Evolutionary conservation across 2,888 invertebrate species (phyloP).

Genomic region (Lycocerus yunnanus): DNA sequence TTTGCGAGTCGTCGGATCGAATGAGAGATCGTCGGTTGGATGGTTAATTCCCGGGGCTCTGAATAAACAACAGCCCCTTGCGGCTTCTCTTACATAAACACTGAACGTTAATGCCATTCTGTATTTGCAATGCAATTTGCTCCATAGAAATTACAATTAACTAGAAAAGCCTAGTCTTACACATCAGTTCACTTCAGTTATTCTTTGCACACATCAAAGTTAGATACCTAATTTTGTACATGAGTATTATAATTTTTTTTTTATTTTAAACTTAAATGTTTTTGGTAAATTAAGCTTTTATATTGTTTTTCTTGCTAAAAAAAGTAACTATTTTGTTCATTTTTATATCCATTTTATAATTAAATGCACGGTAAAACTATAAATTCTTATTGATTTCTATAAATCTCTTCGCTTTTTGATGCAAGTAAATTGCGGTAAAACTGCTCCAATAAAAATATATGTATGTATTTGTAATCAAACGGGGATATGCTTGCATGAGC

Average conservation of each 20-base stretch:
- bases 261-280: neutral
- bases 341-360: neutral
- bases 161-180: slow-evolving; percentile 48
- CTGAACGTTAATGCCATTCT: slow-evolving; percentile 49
- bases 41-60: slow-evolving; percentile 54
- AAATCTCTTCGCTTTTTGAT: neutral
- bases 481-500: neutral
- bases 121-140: slow-evolving; percentile 49
- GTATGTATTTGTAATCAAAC: neutral
- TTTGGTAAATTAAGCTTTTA: neutral
- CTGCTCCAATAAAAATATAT: neutral
- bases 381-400: neutral
- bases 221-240: neutral
- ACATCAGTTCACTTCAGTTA: slow-evolving; percentile 45
- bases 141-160: slow-evolving; percentile 53
- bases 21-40: slow-evolving; percentile 49
- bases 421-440: neutral
- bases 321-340: neutral
- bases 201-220: slow-evolving; percentile 9
- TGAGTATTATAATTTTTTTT: neutral
- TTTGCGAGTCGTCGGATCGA: slow-evolving; percentile 46
- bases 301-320: neutral
- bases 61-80: slow-evolving; percentile 49
- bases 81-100: slow-evolving; percentile 50
- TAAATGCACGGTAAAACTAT: neutral